A percentile compares a stretch with the other conserved stretches of the same genome.
phyloP scores from a whole-genome alignment of 2,113 vertebrate species.

The Chitala chitala region DNA sequence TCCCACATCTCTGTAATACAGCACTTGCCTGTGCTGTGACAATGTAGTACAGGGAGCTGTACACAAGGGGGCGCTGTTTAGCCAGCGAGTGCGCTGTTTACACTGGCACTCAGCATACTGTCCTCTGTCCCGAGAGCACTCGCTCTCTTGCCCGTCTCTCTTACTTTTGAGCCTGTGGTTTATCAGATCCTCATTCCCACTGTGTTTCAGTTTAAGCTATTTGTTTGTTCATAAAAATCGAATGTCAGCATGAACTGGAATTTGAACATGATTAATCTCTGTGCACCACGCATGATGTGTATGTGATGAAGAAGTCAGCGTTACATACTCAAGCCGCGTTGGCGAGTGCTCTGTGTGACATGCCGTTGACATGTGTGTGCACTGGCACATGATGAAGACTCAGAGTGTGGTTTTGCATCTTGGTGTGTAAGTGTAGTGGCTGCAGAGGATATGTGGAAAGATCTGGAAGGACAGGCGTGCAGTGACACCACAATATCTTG shows the following conservation, averaged over 20 bases:
- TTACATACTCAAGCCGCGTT: conserved; percentile 4
- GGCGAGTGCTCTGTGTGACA: conserved; percentile 17
- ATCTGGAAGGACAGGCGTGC: too few relatives aligned
- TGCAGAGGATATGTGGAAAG: too few relatives aligned
- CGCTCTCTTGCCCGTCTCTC: too few relatives aligned
- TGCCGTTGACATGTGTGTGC: neutral
- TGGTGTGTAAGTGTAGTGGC: too few relatives aligned
- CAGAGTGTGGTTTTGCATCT: neutral
- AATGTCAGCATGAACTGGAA: too few relatives aligned
- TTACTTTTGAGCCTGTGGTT: neutral
- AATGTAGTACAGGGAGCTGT: conserved; percentile 6
- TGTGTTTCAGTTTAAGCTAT: neutral
- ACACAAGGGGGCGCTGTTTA: conserved; percentile 17
- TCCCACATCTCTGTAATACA: conserved; percentile 10
- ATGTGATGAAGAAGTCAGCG: neutral
- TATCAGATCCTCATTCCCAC: neutral
- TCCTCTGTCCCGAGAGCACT: neutral
- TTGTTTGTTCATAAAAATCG: neutral
- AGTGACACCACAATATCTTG: too few relatives aligned
- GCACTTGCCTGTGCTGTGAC: conserved; percentile 6
- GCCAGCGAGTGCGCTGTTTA: conserved; percentile 21
- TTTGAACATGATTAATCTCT: too few relatives aligned
- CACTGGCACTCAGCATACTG: conserved; percentile 16
- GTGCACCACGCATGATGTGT: conserved; percentile 9
- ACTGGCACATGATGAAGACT: neutral